Conservation (phyloP, 2,113 vertebrate species). For the Chelonoidis abingdonii region DNA sequence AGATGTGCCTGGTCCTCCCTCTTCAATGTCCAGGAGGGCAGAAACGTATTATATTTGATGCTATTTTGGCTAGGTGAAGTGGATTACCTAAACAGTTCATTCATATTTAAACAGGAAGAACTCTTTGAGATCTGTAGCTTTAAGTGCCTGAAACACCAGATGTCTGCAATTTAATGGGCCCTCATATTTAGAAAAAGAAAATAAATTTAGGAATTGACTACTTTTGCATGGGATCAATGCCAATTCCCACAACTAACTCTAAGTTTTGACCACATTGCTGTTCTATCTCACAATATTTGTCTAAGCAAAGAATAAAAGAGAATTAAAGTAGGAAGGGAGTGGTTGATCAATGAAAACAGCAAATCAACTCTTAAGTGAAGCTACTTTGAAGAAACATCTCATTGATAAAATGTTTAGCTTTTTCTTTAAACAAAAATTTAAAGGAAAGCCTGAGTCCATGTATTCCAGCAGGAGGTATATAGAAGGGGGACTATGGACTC, state of each 20-base stretch:
- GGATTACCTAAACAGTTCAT: conserved; percentile 80
- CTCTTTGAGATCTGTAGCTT: conserved; percentile 66
- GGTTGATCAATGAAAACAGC: background rate
- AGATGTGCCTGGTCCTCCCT: background rate
- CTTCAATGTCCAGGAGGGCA: conserved; percentile 48
- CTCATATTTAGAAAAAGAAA: conserved; percentile 84
- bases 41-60: conserved; percentile 70
- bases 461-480: background rate
- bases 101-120: conserved; percentile 86
- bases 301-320: background rate
- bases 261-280: background rate
- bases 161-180: conserved; percentile 83
- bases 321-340: background rate
- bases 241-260: background rate
- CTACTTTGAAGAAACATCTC: background rate
- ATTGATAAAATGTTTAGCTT: background rate
- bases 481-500: background rate
- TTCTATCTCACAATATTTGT: background rate
- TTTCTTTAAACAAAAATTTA: background rate
- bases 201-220: conserved; percentile 72
- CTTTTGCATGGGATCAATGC: conserved; percentile 36
- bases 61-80: conserved; percentile 82
- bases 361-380: conserved; percentile 2
- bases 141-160: conserved; percentile 81
- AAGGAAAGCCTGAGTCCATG: background rate